phyloP scores from a whole-genome alignment of 1,140 invertebrate species.

The Mya arenaria region DNA sequence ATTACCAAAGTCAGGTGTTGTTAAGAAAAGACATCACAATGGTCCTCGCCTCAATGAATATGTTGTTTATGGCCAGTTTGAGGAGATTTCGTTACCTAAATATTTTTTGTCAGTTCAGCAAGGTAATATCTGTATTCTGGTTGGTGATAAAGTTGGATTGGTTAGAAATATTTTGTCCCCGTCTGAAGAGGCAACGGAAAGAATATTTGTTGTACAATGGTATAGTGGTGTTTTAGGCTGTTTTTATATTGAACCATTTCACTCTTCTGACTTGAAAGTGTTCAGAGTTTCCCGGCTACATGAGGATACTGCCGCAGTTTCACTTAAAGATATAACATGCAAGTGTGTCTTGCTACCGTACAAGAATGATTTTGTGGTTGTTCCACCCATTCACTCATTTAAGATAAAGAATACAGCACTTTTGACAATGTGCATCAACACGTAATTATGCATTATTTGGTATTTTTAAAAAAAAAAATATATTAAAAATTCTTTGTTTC shows the following conservation, averaged over 20 bases:
- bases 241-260: constrained; percentile 16
- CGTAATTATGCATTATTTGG: too few relatives aligned
- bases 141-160: constrained; percentile 12
- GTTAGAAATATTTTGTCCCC: constrained; percentile 18
- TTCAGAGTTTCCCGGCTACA: constrained; percentile 11
- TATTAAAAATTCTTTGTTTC: too few relatives aligned
- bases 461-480: too few relatives aligned
- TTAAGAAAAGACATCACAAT: constrained; percentile 33
- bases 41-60: constrained; percentile 11
- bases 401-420: too few relatives aligned
- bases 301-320: not conserved
- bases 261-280: constrained; percentile 18
- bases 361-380: too few relatives aligned
- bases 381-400: too few relatives aligned
- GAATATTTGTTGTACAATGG: constrained; percentile 16
- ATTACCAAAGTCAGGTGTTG: not conserved
- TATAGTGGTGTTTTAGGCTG: not conserved
- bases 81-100: not conserved
- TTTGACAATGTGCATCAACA: too few relatives aligned
- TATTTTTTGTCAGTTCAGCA: not conserved
- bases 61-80: constrained; percentile 3
- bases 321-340: too few relatives aligned
- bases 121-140: constrained; percentile 34
- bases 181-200: not conserved
- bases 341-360: too few relatives aligned